Conservation (phyloP, 2,888 invertebrate species). For the Nephrotoma appendiculata region DNA sequence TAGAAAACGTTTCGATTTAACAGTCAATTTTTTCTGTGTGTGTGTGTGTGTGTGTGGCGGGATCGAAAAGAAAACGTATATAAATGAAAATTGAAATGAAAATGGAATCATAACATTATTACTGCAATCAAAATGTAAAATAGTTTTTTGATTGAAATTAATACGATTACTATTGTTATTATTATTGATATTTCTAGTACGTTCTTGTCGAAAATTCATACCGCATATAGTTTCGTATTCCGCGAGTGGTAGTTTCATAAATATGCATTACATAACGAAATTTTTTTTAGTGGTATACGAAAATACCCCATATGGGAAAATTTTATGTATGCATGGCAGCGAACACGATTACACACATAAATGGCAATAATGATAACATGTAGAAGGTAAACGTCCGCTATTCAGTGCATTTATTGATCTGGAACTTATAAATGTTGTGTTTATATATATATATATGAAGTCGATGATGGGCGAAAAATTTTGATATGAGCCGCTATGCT, state of each 20-base stretch:
- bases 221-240: neutral
- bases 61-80: neutral
- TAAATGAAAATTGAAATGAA: neutral
- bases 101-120: neutral
- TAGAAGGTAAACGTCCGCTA: neutral
- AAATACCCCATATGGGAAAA: neutral
- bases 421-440: neutral
- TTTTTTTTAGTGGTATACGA: neutral
- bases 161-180: neutral
- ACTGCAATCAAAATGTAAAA: neutral
- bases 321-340: neutral
- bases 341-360: neutral
- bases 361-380: neutral
- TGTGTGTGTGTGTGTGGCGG: neutral
- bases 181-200: neutral
- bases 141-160: neutral
- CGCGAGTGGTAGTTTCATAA: neutral
- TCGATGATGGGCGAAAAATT: neutral
- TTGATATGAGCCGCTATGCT: neutral
- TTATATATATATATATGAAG: neutral
- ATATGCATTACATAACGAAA: neutral
- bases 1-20: neutral
- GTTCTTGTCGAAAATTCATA: neutral
- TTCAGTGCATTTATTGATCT: neutral
- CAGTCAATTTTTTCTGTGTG: neutral